Evolutionary conservation across 2,113 vertebrate species (phyloP).

Genomic region (Equus przewalskii): DNA sequence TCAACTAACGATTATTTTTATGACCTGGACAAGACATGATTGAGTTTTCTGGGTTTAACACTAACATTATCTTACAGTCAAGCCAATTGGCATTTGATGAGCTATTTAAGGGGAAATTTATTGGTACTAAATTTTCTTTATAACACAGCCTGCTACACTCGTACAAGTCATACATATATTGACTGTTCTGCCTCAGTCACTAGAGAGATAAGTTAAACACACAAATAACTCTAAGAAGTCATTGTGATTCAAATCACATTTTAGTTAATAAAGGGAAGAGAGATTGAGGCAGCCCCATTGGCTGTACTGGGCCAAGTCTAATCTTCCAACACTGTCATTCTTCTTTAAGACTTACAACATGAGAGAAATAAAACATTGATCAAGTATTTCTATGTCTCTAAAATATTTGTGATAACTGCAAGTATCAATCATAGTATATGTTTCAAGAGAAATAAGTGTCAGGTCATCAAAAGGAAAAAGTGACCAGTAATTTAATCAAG

Average conservation of each 20-base stretch:
- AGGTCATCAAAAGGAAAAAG: slow-evolving; percentile 4
- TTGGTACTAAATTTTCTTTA: slow-evolving; percentile 52
- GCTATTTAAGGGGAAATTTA: slow-evolving; percentile 54
- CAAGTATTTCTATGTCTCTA: not conserved
- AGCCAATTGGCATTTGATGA: slow-evolving; percentile 44
- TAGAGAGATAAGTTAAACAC: not conserved
- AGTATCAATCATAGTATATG: not conserved
- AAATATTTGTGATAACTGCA: not conserved
- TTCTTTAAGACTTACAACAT: slow-evolving; percentile 45
- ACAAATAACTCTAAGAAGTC: slow-evolving; percentile 43
- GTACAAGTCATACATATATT: not conserved
- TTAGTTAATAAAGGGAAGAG: not conserved
- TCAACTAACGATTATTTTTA: slow-evolving; percentile 29
- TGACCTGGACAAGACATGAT: slow-evolving; percentile 36
- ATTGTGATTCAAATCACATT: slow-evolving; percentile 61
- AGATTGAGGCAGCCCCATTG: not conserved
- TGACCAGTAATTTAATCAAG: not conserved
- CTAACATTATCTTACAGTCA: slow-evolving; percentile 52
- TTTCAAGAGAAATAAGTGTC: slow-evolving; percentile 17
- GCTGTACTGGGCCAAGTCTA: not conserved
- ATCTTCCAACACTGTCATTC: slow-evolving; percentile 6
- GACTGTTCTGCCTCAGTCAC: not conserved
- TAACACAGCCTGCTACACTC: not conserved
- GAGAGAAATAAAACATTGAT: not conserved
- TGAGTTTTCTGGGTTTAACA: slow-evolving; percentile 60